Evolutionary conservation across 2,888 invertebrate species (phyloP).

Genomic region (Ennomos quercinarius): DNA sequence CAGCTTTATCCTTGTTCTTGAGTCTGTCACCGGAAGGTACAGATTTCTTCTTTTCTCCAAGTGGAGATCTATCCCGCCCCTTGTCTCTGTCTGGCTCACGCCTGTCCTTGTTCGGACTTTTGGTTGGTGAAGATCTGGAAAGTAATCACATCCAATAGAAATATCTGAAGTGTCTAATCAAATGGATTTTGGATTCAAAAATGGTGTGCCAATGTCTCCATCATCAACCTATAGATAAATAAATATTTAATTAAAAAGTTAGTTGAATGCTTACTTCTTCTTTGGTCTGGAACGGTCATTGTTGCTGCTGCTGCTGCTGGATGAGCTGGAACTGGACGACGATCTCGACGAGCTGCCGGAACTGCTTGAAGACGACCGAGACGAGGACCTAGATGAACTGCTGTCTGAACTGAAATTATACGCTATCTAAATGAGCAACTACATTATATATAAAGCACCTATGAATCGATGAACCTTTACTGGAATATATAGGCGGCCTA

Average conservation of each 20-base stretch:
- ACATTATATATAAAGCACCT: not conserved
- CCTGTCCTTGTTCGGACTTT: constrained; percentile 79
- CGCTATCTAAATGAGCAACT: not conserved
- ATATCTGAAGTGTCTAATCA: too few relatives aligned
- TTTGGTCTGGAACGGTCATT: constrained; percentile 87
- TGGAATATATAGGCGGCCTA: too few relatives aligned
- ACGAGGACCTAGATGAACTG: constrained; percentile 92
- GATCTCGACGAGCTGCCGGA: constrained; percentile 87
- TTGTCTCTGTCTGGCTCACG: constrained; percentile 70
- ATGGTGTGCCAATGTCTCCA: too few relatives aligned
- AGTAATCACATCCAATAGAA: not conserved
- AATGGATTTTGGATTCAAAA: too few relatives aligned
- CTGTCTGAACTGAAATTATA: constrained; percentile 87
- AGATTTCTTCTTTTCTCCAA: constrained; percentile 76
- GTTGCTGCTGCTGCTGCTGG: constrained; percentile 88
- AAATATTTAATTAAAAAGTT: not conserved
- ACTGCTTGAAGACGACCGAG: constrained; percentile 92
- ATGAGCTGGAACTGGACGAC: constrained; percentile 87
- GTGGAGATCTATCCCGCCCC: constrained; percentile 74
- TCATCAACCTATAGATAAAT: too few relatives aligned
- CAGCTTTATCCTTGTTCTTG: constrained; percentile 77
- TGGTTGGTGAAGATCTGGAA: constrained; percentile 73
- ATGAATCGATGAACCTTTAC: too few relatives aligned
- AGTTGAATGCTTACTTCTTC: constrained; percentile 82
- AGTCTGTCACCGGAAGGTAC: constrained; percentile 70